These are phyloP conservation scores for Odontothrips loti DNA, from an alignment of 2,888 invertebrate species.

Conservation along the genomic window DNA sequence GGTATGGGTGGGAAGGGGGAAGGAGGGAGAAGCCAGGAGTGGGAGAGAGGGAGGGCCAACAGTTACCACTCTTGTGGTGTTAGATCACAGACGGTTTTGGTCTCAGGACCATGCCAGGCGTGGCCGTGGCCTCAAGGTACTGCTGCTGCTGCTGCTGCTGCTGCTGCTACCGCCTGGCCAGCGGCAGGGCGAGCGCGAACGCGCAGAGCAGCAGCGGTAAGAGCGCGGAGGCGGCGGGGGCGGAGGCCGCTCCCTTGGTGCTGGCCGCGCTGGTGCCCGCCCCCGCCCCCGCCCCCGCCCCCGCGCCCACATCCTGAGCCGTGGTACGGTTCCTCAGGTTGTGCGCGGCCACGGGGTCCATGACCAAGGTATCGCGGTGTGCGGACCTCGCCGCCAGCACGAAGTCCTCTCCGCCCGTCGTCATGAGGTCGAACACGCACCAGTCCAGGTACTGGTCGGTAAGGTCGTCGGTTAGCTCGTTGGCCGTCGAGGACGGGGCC, in stretches of 20 bases:
- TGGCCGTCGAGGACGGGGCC: conserved; percentile 35
- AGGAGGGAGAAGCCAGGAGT: not conserved
- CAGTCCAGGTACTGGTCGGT: conserved; percentile 54
- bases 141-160: too few relatives aligned
- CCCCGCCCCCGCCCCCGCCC: not conserved
- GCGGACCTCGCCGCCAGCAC: conserved; percentile 49
- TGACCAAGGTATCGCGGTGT: conserved; percentile 43
- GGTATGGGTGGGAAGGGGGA: not conserved
- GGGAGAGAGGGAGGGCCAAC: not conserved
- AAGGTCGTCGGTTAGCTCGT: conserved; percentile 37
- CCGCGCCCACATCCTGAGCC: conserved; percentile 30
- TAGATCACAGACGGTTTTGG: not conserved
- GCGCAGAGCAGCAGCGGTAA: not conserved
- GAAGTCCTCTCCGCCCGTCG: conserved; percentile 48
- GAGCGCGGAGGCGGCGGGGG: not conserved
- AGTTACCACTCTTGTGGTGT: not conserved
- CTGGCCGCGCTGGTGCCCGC: not conserved
- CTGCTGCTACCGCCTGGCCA: not conserved
- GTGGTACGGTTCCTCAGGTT: conserved; percentile 41
- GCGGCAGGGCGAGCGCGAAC: not conserved
- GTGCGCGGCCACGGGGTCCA: conserved; percentile 39
- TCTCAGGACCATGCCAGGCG: not conserved
- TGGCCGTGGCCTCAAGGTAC: too few relatives aligned
- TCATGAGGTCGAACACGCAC: conserved; percentile 56
- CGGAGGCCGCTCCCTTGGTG: not conserved